These are phyloP conservation scores for Erythrocercus mccallii DNA, from an alignment of 2,113 vertebrate genomes.

Conservation along the genomic window DNA sequence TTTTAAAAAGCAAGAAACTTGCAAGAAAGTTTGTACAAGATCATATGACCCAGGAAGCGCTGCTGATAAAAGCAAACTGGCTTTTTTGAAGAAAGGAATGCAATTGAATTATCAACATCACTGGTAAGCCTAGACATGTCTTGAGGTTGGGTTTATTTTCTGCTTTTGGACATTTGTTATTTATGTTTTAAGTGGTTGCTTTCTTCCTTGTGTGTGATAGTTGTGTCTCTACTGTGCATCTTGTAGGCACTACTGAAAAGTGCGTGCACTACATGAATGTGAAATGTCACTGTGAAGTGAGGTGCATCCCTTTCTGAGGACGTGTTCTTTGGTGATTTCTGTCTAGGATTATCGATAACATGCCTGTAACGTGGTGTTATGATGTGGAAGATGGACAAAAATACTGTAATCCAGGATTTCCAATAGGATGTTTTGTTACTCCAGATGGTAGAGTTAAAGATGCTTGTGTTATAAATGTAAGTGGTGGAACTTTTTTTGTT, in stretches of 20 bases:
- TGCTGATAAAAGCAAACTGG: conserved; percentile 72
- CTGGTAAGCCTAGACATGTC: conserved; percentile 70
- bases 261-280: background rate
- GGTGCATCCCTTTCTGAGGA: background rate
- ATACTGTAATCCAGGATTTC: conserved; percentile 89
- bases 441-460: conserved; percentile 78
- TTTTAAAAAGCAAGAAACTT: conserved; percentile 75
- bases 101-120: conserved; percentile 86
- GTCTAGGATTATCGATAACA: conserved; percentile 90
- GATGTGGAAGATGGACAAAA: conserved; percentile 84
- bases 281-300: background rate
- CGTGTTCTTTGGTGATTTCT: conserved; percentile 14
- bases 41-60: conserved; percentile 67
- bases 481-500: conserved; percentile 43
- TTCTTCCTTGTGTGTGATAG: background rate
- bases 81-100: conserved; percentile 88
- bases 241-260: background rate
- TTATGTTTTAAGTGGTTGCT: background rate
- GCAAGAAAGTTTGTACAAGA: conserved; percentile 76
- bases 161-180: background rate
- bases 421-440: conserved; percentile 86
- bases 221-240: background rate
- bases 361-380: conserved; percentile 92
- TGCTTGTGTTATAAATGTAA: conserved; percentile 87
- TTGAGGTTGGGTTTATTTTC: background rate